These are phyloP conservation scores for Dioctria linearis DNA, from an alignment of 2,888 invertebrate species.

Conservation along the genomic window DNA sequence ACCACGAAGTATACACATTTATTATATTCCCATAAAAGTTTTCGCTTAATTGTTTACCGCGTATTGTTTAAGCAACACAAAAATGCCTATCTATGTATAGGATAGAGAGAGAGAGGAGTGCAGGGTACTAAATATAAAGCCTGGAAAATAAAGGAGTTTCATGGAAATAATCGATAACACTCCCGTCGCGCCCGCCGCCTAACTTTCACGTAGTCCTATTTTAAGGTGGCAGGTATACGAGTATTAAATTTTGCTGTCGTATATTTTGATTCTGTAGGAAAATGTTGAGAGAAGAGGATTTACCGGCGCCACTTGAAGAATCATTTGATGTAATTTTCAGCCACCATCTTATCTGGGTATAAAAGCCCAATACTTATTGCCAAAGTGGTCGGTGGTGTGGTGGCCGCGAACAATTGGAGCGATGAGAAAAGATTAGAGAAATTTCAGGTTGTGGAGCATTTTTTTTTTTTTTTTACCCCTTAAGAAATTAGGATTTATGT, in stretches of 20 bases:
- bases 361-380: background rate
- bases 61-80: background rate
- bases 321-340: conserved; percentile 1
- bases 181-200: no score
- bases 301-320: conserved; percentile 6
- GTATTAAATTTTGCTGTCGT: conserved; percentile 5
- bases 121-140: no score
- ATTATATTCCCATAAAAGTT: conserved; percentile 1
- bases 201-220: no score
- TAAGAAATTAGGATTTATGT: background rate
- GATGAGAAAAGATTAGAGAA: background rate
- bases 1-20: conserved; percentile 3
- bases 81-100: background rate
- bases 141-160: no score
- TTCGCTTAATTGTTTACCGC: conserved; percentile 1
- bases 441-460: background rate
- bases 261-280: background rate
- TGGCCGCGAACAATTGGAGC: conserved; percentile 4
- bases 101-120: no score
- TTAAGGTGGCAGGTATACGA: background rate
- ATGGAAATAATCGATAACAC: no score
- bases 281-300: background rate
- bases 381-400: background rate
- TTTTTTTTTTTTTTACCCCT: background rate
- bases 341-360: background rate